These are phyloP conservation scores for Nyctibius grandis DNA, from an alignment of 2,797 vertebrate genomes.

Conservation along the genomic window DNA sequence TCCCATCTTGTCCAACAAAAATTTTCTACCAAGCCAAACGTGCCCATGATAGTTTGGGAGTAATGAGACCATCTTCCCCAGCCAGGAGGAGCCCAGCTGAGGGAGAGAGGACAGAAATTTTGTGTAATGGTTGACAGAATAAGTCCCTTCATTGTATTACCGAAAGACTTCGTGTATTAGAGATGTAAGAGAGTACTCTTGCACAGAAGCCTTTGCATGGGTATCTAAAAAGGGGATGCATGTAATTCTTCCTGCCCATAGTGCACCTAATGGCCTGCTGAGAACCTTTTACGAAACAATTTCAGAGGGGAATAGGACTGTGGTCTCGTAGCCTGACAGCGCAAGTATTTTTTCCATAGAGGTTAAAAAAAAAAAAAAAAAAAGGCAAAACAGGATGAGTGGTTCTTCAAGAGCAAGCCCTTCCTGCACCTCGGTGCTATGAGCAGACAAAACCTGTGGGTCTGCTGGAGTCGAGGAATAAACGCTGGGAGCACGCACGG, in stretches of 20 bases:
- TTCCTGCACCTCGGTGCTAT: not conserved
- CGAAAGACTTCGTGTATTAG: not conserved
- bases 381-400: not conserved
- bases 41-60: rapidly evolving
- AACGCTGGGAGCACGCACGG: rapidly evolving
- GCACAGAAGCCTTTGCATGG: not conserved
- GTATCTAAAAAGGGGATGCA: not conserved
- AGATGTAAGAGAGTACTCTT: not conserved
- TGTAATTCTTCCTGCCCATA: not conserved
- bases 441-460: not conserved
- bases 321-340: not conserved
- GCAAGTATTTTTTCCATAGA: not conserved
- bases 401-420: not conserved
- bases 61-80: not conserved
- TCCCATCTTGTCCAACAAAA: rapidly evolving
- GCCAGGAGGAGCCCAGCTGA: not conserved
- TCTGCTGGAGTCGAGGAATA: not conserved
- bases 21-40: not conserved
- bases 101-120: not conserved
- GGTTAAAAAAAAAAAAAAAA: not conserved
- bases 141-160: not conserved
- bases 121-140: not conserved
- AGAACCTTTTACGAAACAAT: not conserved
- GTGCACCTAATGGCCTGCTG: not conserved
- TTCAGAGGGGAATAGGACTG: not conserved